Evolutionary conservation across 2,888 invertebrate species (phyloP).

Genomic region (Cetonia aurata): DNA sequence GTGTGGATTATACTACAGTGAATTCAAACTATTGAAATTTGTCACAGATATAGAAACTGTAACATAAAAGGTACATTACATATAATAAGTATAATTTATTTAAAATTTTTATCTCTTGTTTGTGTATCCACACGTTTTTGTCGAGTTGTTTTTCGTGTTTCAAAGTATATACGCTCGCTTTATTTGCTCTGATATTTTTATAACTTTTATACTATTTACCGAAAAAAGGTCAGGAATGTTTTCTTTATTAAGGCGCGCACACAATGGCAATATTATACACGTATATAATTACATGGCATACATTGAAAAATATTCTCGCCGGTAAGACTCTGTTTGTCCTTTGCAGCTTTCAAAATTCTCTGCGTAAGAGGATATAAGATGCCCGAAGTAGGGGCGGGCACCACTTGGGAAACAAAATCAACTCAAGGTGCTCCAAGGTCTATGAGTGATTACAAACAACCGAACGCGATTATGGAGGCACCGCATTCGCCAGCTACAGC

Average conservation of each 20-base stretch:
- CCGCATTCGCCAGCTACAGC: conserved; percentile 59
- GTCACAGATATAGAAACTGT: too few relatives aligned
- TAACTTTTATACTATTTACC: background rate
- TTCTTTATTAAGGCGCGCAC: background rate
- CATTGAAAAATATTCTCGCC: too few relatives aligned
- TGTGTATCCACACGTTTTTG: conserved; percentile 8
- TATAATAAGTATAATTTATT: background rate
- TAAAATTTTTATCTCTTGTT: conserved; percentile 4
- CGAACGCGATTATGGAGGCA: conserved; percentile 56
- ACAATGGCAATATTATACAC: background rate
- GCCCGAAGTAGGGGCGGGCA: conserved; percentile 52
- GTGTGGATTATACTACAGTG: too few relatives aligned
- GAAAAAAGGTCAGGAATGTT: background rate
- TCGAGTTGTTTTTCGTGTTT: conserved; percentile 20
- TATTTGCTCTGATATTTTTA: conserved; percentile 16
- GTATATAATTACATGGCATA: background rate
- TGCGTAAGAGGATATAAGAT: conserved; percentile 4
- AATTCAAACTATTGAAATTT: too few relatives aligned
- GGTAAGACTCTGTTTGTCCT: conserved; percentile 3
- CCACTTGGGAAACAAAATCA: conserved; percentile 40
- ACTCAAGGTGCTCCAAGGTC: conserved; percentile 55
- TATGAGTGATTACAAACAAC: conserved; percentile 55
- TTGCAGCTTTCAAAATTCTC: conserved; percentile 15
- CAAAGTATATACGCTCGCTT: background rate
- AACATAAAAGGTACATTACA: too few relatives aligned